Conservation (phyloP, 2,797 vertebrate species). For the Pseudomugil gertrudae region DNA sequence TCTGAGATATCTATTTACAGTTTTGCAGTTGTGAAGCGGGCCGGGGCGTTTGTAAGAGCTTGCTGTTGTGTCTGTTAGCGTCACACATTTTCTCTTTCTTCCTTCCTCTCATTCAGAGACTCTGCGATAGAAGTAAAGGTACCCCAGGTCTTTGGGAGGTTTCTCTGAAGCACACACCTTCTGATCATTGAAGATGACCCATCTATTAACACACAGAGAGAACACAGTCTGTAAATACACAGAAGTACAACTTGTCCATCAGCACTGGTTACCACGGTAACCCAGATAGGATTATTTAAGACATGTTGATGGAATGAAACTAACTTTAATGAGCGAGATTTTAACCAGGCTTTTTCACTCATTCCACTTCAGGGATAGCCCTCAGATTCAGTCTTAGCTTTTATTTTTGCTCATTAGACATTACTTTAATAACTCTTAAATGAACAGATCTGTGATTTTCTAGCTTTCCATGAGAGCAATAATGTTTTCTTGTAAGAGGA, state of each 20-base stretch:
- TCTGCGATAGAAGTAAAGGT: constrained; percentile 98
- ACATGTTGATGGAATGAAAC: too few relatives aligned
- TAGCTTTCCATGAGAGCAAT: not conserved
- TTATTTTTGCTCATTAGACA: not conserved
- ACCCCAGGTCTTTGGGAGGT: constrained; percentile 98
- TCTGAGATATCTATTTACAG: constrained; percentile 71
- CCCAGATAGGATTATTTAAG: too few relatives aligned
- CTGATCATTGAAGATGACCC: constrained; percentile 99
- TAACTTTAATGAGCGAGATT: too few relatives aligned
- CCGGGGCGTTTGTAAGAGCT: constrained; percentile 66
- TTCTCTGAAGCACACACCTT: constrained; percentile 99
- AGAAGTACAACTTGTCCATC: not conserved
- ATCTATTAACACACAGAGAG: constrained; percentile 77
- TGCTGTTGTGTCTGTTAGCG: constrained; percentile 50
- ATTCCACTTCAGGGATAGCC: too few relatives aligned
- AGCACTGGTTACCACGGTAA: too few relatives aligned
- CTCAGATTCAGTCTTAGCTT: not conserved
- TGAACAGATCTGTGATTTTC: not conserved
- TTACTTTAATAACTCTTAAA: not conserved
- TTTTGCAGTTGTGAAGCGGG: constrained; percentile 67
- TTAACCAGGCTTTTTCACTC: too few relatives aligned
- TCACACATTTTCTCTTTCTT: constrained; percentile 24
- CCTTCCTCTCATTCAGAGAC: constrained; percentile 86
- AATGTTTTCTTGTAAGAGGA: too few relatives aligned
- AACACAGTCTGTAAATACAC: not conserved